A percentile compares a stretch with the other conserved stretches of the same genome.
Evolutionary conservation across 2,888 invertebrate species (phyloP).

Genomic region (Panopea generosa): DNA sequence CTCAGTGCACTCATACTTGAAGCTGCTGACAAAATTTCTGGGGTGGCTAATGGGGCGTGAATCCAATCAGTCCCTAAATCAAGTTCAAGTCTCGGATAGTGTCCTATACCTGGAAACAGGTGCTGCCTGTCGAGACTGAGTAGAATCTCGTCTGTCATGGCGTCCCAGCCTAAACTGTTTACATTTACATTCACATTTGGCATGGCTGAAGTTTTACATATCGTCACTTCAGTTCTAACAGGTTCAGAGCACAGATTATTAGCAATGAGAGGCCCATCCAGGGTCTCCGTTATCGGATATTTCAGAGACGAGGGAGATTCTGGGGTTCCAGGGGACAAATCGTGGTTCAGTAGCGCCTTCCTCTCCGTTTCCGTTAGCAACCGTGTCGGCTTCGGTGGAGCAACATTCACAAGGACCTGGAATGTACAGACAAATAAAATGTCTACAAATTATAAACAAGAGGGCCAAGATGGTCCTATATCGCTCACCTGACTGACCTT

Average conservation of each 20-base stretch:
- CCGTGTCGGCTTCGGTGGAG: constrained; percentile 90
- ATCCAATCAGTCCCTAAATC: constrained; percentile 65
- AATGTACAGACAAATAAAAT: constrained; percentile 7
- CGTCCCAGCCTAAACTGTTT: constrained; percentile 85
- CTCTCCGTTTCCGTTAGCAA: constrained; percentile 77
- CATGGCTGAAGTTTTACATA: constrained; percentile 1
- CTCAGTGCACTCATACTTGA: constrained; percentile 88
- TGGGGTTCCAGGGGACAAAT: constrained; percentile 59
- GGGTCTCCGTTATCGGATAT: constrained; percentile 12
- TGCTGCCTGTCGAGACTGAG: constrained; percentile 59
- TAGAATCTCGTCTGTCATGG: constrained; percentile 80
- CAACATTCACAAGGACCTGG: constrained; percentile 87
- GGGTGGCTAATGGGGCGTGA: constrained; percentile 91
- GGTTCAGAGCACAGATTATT: background rate
- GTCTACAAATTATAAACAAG: background rate
- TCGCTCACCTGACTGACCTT: no score
- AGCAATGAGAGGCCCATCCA: constrained; percentile 4
- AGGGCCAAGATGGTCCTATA: no score
- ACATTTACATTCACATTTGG: constrained; percentile 18
- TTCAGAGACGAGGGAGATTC: constrained; percentile 26
- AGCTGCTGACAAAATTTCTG: constrained; percentile 93
- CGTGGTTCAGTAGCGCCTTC: constrained; percentile 70
- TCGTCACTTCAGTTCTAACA: background rate
- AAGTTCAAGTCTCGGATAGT: constrained; percentile 59
- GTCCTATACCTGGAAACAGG: constrained; percentile 54